These are phyloP conservation scores for Armadillidium nasatum DNA, from an alignment of 1,140 invertebrate genomes.

Conservation along the genomic window DNA sequence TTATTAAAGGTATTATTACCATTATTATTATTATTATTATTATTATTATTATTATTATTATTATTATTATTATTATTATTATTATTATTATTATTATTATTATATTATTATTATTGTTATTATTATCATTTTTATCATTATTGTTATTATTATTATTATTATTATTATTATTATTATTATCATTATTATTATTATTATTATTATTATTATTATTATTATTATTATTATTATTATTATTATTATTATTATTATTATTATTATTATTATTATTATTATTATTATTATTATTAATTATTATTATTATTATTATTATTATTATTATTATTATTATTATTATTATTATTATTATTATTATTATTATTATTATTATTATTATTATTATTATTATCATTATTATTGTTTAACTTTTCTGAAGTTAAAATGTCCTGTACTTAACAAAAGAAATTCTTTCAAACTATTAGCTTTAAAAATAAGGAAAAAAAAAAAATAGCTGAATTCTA, in stretches of 20 bases:
- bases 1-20: no score
- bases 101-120: no score
- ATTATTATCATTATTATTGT: neutral
- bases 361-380: conserved; percentile 11
- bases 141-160: neutral
- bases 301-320: conserved; percentile 3
- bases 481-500: no score
- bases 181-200: conserved; percentile 4
- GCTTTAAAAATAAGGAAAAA: no score
- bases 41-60: conserved; percentile 15
- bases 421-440: no score
- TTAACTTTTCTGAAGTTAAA: no score
- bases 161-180: conserved; percentile 11
- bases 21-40: conserved; percentile 15
- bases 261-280: conserved; percentile 3
- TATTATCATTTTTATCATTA: no score
- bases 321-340: conserved; percentile 7
- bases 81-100: no score
- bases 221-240: conserved; percentile 11
- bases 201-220: conserved; percentile 11
- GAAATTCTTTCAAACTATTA: no score
- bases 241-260: conserved; percentile 11
- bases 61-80: neutral
- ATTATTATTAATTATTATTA: neutral
- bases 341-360: conserved; percentile 3